phyloP scores from a whole-genome alignment of 2,797 vertebrate genomes.

The Paramormyrops hopkinsi region DNA sequence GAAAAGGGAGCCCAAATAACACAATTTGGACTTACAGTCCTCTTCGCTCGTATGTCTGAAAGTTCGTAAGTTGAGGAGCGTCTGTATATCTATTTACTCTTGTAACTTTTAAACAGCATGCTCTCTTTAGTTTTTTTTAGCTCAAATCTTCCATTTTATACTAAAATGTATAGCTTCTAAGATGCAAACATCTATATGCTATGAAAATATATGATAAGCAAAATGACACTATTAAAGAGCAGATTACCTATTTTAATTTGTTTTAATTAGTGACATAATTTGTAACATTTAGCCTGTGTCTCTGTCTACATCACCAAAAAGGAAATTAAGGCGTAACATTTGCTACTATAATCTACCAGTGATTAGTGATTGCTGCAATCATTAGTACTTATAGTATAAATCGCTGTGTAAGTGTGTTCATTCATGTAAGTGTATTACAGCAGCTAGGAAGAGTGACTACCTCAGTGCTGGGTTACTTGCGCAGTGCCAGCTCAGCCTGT shows the following conservation, averaged over 20 bases:
- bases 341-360: neutral
- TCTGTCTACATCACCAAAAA: neutral
- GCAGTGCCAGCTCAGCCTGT: neutral
- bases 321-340: neutral
- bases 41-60: too few relatives aligned
- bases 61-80: too few relatives aligned
- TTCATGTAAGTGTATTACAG: neutral
- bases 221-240: neutral
- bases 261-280: neutral
- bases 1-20: too few relatives aligned
- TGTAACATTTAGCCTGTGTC: neutral
- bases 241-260: neutral
- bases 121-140: neutral
- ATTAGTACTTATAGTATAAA: conserved; percentile 4
- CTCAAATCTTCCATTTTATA: neutral
- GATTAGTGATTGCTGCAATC: neutral
- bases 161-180: neutral
- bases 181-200: neutral
- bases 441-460: neutral
- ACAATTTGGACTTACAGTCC: too few relatives aligned
- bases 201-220: neutral
- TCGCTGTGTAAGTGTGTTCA: neutral
- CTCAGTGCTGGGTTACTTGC: neutral
- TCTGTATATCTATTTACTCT: neutral
- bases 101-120: neutral